A percentile compares a stretch with the other conserved stretches of the same genome.
Evolutionary conservation across 2,797 vertebrate species (phyloP).

Genomic region (Rallus crepitans): DNA sequence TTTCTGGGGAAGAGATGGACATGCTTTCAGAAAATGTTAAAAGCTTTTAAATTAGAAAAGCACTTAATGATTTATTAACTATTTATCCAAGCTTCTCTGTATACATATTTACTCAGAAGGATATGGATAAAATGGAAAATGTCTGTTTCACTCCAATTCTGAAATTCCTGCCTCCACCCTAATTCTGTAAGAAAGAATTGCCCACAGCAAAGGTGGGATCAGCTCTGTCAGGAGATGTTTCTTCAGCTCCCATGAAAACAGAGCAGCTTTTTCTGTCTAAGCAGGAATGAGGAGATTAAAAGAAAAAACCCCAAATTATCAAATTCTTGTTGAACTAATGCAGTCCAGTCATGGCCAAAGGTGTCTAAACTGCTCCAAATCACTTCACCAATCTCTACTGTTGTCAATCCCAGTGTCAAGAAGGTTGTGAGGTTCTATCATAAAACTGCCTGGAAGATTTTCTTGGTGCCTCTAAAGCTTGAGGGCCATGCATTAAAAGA

Average conservation of each 20-base stretch:
- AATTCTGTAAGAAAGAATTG: not conserved
- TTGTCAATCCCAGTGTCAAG: not conserved
- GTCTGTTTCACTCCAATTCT: not conserved
- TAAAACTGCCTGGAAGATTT: not conserved
- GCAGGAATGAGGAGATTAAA: not conserved
- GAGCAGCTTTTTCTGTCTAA: not conserved
- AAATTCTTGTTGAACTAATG: not conserved
- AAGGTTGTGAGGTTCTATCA: not conserved
- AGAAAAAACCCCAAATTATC: not conserved
- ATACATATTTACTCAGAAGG: not conserved
- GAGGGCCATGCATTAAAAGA: not conserved
- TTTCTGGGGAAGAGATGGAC: not conserved
- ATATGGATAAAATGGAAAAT: not conserved
- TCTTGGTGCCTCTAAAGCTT: not conserved
- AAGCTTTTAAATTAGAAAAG: not conserved
- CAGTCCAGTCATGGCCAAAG: not conserved
- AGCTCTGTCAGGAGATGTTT: not conserved
- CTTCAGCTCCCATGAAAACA: not conserved
- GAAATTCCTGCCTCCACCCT: not conserved
- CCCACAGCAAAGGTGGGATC: not conserved
- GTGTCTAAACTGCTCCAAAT: not conserved
- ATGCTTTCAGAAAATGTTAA: not conserved
- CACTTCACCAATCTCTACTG: not conserved
- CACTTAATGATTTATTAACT: not conserved
- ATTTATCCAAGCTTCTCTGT: not conserved